Percentiles rank a stretch among this genome's conserved stretches.
These are phyloP conservation scores for Merops nubicus DNA, from an alignment of 2,113 vertebrate genomes.

Conservation along the genomic window DNA sequence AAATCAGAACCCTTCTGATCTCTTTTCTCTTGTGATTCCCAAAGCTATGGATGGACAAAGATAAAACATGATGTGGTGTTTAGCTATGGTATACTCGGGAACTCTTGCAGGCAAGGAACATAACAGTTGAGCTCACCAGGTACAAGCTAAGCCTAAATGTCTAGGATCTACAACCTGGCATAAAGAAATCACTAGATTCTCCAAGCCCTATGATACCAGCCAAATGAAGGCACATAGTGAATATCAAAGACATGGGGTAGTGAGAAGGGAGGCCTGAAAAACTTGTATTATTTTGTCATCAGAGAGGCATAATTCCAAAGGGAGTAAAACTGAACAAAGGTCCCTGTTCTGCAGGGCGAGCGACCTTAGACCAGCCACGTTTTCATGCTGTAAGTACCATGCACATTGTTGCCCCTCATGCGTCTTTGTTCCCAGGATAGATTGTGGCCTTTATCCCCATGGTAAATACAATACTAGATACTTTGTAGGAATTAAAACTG, in stretches of 20 bases:
- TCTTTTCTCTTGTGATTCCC: not conserved
- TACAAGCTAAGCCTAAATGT: not conserved
- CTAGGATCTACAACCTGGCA: not conserved
- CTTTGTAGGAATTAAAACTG: not conserved
- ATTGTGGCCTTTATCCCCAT: not conserved
- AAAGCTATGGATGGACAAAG: not conserved
- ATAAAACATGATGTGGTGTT: not conserved
- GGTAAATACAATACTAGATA: not conserved
- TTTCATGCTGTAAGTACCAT: not conserved
- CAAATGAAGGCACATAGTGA: not conserved
- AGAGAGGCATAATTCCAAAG: not conserved
- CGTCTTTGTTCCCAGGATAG: not conserved
- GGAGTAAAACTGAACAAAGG: not conserved
- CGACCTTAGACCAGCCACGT: not conserved
- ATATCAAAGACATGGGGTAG: not conserved
- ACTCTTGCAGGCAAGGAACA: not conserved
- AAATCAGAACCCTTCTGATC: not conserved
- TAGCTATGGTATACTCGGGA: not conserved
- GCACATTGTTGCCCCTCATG: not conserved
- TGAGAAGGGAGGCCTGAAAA: not conserved
- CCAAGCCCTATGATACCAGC: not conserved
- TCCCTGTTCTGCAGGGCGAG: not conserved
- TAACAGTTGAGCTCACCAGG: not conserved
- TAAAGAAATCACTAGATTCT: not conserved
- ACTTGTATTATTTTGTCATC: not conserved